Percentiles rank a stretch among this genome's conserved stretches.
These are phyloP conservation scores for Tyria jacobaeae DNA, from an alignment of 2,888 invertebrate genomes.

Conservation along the genomic window DNA sequence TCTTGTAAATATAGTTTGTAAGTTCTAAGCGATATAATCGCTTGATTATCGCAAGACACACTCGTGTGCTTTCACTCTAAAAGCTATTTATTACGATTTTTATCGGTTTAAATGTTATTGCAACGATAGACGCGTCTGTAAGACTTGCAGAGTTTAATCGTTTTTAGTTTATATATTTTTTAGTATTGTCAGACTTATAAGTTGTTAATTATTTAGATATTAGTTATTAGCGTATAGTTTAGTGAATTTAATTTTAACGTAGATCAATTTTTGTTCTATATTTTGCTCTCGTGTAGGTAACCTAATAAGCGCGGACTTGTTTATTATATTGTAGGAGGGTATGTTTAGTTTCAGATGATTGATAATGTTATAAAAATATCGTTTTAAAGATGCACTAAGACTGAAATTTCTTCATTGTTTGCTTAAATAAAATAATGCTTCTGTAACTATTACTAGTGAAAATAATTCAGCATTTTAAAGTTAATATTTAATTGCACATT, in stretches of 20 bases:
- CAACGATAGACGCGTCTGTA: conserved; percentile 62
- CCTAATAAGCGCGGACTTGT: conserved; percentile 45
- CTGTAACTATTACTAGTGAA: background rate
- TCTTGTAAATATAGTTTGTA: conserved; percentile 76
- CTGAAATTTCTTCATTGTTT: background rate
- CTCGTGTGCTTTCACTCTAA: conserved; percentile 62
- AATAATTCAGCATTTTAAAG: background rate
- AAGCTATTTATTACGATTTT: conserved; percentile 65
- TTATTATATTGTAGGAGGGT: conserved; percentile 18
- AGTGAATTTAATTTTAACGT: conserved; percentile 65
- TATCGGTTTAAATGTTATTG: conserved; percentile 68
- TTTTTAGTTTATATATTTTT: conserved; percentile 40
- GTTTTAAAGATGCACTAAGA: conserved; percentile 10
- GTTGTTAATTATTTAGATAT: conserved; percentile 56
- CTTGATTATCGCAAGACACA: conserved; percentile 54
- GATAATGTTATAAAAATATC: conserved; percentile 1
- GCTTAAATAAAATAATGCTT: background rate
- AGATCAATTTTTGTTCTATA: conserved; percentile 55
- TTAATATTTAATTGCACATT: background rate
- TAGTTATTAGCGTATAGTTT: conserved; percentile 61
- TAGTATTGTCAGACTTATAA: conserved; percentile 53
- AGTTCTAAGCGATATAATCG: conserved; percentile 68
- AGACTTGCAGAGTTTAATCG: conserved; percentile 63
- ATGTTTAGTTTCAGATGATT: background rate
- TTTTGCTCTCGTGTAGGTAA: conserved; percentile 40